Evolutionary conservation across 2,888 invertebrate species (phyloP).

Genomic region (Meteorus cinctellus): DNA sequence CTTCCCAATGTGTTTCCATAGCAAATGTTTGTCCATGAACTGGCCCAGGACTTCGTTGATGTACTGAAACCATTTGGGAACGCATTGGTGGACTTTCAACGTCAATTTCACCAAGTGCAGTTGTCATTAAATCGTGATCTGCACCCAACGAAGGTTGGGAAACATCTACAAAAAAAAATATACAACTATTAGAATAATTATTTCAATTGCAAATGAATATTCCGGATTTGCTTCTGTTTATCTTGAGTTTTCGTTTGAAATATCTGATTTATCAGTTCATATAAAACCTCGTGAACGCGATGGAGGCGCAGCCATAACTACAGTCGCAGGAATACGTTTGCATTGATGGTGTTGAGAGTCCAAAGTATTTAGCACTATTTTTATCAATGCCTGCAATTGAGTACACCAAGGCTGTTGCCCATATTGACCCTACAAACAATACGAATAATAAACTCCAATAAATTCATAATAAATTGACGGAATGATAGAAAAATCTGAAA

Average conservation of each 20-base stretch:
- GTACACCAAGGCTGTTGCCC: constrained; percentile 81
- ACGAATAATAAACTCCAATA: constrained; percentile 6
- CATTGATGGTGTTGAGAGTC: constrained; percentile 95
- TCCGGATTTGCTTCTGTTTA: background rate
- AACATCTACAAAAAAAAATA: constrained; percentile 75
- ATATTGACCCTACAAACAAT: constrained; percentile 81
- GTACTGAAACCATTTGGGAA: constrained; percentile 60
- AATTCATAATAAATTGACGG: no score
- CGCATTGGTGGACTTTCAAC: constrained; percentile 65
- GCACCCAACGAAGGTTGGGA: constrained; percentile 85
- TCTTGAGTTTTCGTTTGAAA: background rate
- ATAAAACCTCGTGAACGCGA: constrained; percentile 79
- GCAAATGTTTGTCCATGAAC: constrained; percentile 63
- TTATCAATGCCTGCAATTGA: constrained; percentile 86
- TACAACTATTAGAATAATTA: background rate
- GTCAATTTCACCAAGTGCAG: constrained; percentile 62
- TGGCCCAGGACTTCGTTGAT: constrained; percentile 64
- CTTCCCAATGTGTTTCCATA: constrained; percentile 84
- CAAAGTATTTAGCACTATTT: constrained; percentile 93
- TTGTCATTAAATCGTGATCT: constrained; percentile 76
- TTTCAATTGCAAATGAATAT: no score
- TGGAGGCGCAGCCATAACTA: constrained; percentile 83
- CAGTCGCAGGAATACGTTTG: constrained; percentile 86
- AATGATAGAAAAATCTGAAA: background rate
- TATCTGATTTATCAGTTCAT: background rate